Base-by-base conservation (phyloP, 2,797 vertebrate species). In the Calcarius lapponicus region DNA sequence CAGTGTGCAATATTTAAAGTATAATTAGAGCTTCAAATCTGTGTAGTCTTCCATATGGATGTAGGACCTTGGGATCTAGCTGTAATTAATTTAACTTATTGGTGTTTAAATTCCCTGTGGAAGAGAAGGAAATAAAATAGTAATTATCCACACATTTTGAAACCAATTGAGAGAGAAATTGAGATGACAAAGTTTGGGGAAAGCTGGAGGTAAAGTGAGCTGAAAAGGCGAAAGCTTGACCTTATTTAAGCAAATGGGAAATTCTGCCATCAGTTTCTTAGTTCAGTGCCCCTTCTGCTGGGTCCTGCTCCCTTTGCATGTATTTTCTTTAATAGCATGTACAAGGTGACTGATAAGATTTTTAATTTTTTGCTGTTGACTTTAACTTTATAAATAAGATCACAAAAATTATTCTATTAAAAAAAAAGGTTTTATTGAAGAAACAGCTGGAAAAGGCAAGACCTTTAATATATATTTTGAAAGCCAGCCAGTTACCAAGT, bases 381-480 rank as follows among this genome's bases (percentile, higher is more conserved):
- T 94, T n/a, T n/a, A n/a, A n/a, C n/a, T n/a, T 95, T 79, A 66
- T 66, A 88, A 61, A 22, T 57, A 64, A 90, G 36, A 60, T 90
- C 0, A 0, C 78, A 94, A 90, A 80, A 50, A 34, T 84, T 80
- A 40, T 78, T 93, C 20, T 80, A 42, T 54, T 56, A 62, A 40
- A 56, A 67, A 56, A 56, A 40, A 40, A 40, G 11, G 11, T 80
- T 92, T 93, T 87, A 85, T 88, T 91, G 51, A 91, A 92, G 58
- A 91, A 96, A 93, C 73, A 84, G 26, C 62, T 5, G 1, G 25
- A 51, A 84, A 93, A 94, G 53, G 76, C 66, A 86, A 86, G 61
- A 64, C 11, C 92, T 95, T 73, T 91, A 95, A 96, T 93, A 91
- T 86, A 60, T 73, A 61, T 93, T 86, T 95, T 95, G 95, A 95